Base-by-base conservation (phyloP, 2,888 invertebrate species). In the Pollenia labialis region DNA sequence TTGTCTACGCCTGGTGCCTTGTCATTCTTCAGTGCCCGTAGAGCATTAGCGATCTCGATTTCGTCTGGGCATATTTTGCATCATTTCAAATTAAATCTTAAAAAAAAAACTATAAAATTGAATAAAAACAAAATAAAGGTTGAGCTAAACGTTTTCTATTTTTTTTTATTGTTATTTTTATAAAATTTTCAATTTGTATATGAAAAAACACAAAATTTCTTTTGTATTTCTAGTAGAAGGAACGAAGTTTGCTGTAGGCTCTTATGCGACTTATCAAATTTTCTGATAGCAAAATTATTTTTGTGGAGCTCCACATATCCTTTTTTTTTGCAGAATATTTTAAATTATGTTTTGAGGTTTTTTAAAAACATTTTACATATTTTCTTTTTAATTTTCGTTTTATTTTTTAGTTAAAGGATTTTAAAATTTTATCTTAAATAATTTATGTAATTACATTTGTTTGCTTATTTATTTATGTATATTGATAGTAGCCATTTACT, bases 401-500 rank as follows among this genome's bases (percentile, higher is more conserved):
- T 50, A 32, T 62, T n/a, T 42, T 42, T 62, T 44, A 4, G 11
- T 44, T 62, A 2, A 14, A 6, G 42, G 16, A 62, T 32, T n/a
- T 14, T 32, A 14, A 14, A 23, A 58, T 72, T 14, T 44, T 8
- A 52, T 62, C 14, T 50, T 62, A 42, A 40, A 11, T 32, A 0
- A 32, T 69, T 48, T n/a, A 66, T 56, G 14, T 69, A 2, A 18
- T 44, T 12, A 60, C 48, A 40, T 66, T 32, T 23, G 32, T 62
- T 50, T 16, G 3, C 14, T n/a, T 81, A 48, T 46, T 54, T 18
- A 23, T 14, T 52, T 58, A 16, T n/a, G n/a, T n/a, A n/a, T 76
- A 76, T 76, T 76, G 46, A 62, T 71, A 56, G 42, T 1, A 50
- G 42, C 48, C 48, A 64, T 64, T 64, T 48, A 64, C 56, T 77